phyloP scores from a whole-genome alignment of 1,140 invertebrate genomes.

The Neuroterus valhalla region DNA sequence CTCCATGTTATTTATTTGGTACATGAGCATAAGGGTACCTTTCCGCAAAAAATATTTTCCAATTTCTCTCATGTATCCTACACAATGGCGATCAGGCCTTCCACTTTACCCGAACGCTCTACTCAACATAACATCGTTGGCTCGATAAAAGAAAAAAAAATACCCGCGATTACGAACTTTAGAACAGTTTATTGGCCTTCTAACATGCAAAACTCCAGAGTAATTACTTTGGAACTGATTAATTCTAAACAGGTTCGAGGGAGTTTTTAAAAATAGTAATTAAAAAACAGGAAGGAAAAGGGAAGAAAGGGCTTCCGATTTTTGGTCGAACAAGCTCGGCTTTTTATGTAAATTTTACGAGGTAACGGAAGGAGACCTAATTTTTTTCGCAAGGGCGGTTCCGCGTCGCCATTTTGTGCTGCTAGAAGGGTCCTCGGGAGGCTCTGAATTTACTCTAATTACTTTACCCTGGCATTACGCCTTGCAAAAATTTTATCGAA shows the following conservation, averaged over 20 bases:
- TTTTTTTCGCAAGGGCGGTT: constrained; percentile 63
- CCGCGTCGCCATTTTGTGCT: constrained; percentile 67
- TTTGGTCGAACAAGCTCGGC: constrained; percentile 31
- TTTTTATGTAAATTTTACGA: constrained; percentile 65
- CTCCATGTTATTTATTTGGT: neutral
- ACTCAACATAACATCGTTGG: neutral
- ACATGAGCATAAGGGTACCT: constrained; percentile 8
- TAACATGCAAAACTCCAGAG: constrained; percentile 12
- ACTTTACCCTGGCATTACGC: constrained; percentile 60
- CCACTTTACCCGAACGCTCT: neutral
- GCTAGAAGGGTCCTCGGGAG: constrained; percentile 62
- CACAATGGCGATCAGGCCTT: neutral
- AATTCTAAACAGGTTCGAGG: constrained; percentile 20
- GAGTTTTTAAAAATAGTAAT: constrained; percentile 24
- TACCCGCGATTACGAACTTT: neutral
- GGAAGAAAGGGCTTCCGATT: constrained; percentile 43
- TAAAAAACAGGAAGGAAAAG: constrained; percentile 36
- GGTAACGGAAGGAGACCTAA: constrained; percentile 62
- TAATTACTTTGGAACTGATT: constrained; percentile 14
- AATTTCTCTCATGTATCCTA: neutral
- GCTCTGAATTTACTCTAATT: constrained; percentile 71
- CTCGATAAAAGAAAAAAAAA: neutral
- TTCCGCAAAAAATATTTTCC: constrained; percentile 3
- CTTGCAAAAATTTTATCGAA: constrained; percentile 67
- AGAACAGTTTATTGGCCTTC: constrained; percentile 19